A percentile compares a stretch with the other conserved stretches of the same genome.
phyloP scores from a whole-genome alignment of 1,140 invertebrate genomes.

The Pollicipes pollicipes region DNA sequence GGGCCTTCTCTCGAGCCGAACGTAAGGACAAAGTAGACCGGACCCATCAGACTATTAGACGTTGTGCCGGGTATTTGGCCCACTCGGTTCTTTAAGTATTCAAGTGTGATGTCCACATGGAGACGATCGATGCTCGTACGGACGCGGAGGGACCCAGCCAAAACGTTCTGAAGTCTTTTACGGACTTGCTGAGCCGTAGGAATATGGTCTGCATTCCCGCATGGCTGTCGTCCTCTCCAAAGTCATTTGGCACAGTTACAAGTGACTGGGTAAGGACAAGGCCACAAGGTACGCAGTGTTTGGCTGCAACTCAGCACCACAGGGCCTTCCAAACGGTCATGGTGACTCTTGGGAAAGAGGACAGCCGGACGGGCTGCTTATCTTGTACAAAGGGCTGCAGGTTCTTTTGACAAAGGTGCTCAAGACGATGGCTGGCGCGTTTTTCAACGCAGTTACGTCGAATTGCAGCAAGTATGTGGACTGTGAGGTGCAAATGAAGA shows the following conservation, averaged over 20 bases:
- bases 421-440: slow-evolving; percentile 8
- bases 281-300: slow-evolving; percentile 8
- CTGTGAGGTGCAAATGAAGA: slow-evolving; percentile 5
- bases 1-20: background rate
- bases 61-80: slow-evolving; percentile 6
- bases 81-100: slow-evolving; percentile 2
- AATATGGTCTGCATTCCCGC: slow-evolving; percentile 6
- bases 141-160: background rate
- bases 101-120: slow-evolving; percentile 4
- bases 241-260: slow-evolving; percentile 4
- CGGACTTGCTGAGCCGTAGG: slow-evolving; percentile 5
- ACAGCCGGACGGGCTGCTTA: background rate
- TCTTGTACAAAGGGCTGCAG: background rate
- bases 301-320: slow-evolving; percentile 6
- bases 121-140: background rate
- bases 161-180: slow-evolving; percentile 6
- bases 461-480: slow-evolving; percentile 3
- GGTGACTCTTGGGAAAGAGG: slow-evolving; percentile 3
- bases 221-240: slow-evolving; percentile 5
- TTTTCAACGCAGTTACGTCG: slow-evolving; percentile 6
- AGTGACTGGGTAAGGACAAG: slow-evolving; percentile 1
- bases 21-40: background rate
- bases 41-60: background rate
- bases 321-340: slow-evolving; percentile 3
- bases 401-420: slow-evolving; percentile 5